Conservation (phyloP, 2,113 vertebrate genomes). For the Pogona vitticeps region DNA sequence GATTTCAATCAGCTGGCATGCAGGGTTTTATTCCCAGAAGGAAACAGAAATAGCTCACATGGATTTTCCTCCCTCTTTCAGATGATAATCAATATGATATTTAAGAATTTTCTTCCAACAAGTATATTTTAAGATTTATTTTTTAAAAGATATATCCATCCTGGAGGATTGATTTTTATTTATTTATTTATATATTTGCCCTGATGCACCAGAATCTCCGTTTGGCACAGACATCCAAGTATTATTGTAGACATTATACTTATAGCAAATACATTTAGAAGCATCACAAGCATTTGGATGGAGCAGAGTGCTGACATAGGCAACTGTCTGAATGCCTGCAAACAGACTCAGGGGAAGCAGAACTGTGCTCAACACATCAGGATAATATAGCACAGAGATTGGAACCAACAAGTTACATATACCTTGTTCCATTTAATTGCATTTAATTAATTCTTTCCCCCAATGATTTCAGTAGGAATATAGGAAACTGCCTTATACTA, state of each 20-base stretch:
- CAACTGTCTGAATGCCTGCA: no score
- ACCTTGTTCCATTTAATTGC: no score
- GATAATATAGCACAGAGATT: neutral
- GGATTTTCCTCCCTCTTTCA: neutral
- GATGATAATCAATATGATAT: neutral
- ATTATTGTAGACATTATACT: neutral
- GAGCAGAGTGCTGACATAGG: no score
- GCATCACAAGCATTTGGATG: neutral
- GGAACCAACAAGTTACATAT: no score
- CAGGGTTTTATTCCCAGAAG: constrained; percentile 3
- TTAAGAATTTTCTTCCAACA: constrained; percentile 13
- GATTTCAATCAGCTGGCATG: constrained; percentile 5
- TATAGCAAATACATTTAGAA: neutral
- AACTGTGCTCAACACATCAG: neutral
- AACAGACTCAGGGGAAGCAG: neutral
- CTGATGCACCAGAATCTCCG: neutral
- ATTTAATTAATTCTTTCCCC: no score
- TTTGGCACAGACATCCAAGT: neutral
- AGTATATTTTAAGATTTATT: neutral
- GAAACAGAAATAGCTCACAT: constrained; percentile 4
- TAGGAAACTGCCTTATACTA: no score
- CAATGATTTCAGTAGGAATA: no score
- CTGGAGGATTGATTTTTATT: neutral
- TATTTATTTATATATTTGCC: neutral
- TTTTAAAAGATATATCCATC: neutral